Percentiles rank a stretch among this genome's conserved stretches.
Conservation (phyloP, 1,140 invertebrate genomes). For the Myzus persicae region DNA sequence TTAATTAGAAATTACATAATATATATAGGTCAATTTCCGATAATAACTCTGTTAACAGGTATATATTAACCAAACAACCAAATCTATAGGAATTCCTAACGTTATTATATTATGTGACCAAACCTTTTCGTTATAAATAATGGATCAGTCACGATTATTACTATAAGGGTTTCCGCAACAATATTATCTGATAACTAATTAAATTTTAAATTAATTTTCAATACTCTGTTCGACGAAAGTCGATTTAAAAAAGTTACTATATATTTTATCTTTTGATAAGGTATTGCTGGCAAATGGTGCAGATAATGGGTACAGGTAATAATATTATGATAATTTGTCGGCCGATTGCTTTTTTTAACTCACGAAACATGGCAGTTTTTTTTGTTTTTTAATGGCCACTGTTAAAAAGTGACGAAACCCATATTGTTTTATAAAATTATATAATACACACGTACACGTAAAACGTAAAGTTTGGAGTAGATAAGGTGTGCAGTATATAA, state of each 20-base stretch:
- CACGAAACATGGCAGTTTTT: neutral
- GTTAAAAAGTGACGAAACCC: neutral
- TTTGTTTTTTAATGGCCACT: neutral
- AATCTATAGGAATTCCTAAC: neutral
- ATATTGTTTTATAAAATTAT: neutral
- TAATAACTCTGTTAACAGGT: neutral
- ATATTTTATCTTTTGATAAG: neutral
- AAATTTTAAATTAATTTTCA: no score
- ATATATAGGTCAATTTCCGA: neutral
- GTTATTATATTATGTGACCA: neutral
- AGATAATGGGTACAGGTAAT: neutral
- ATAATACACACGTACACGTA: neutral
- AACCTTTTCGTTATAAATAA: no score
- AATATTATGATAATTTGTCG: neutral
- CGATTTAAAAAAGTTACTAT: no score
- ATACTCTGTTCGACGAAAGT: no score
- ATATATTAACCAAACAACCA: neutral
- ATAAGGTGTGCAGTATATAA: neutral
- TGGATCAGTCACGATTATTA: no score
- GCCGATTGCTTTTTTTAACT: neutral
- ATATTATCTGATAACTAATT: no score
- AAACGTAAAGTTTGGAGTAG: neutral
- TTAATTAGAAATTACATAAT: neutral
- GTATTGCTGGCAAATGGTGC: no score
- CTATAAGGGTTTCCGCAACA: no score